Evolutionary conservation across 2,797 vertebrate species (phyloP).

Genomic region (Periophthalmus magnuspinnatus): DNA sequence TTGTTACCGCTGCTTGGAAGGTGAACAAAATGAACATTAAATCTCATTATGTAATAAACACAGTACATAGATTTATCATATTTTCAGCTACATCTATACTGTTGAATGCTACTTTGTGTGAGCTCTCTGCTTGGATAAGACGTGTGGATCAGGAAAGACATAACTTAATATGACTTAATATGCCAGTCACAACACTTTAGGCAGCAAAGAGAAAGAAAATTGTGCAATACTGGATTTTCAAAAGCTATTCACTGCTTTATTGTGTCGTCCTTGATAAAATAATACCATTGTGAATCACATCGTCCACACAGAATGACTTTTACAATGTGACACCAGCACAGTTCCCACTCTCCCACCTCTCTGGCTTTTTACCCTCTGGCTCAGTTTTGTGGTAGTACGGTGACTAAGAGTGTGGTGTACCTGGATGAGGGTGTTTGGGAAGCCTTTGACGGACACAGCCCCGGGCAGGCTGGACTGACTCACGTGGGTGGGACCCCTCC

Average conservation of each 20-base stretch:
- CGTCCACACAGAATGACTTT: conserved; percentile 41
- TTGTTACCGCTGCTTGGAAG: too few relatives aligned
- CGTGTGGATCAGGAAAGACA: too few relatives aligned
- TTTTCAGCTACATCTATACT: too few relatives aligned
- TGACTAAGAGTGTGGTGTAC: conserved; percentile 60
- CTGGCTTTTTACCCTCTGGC: conserved; percentile 19
- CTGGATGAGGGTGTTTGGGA: conserved; percentile 78
- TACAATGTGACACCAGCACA: conserved; percentile 15
- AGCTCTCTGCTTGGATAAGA: too few relatives aligned
- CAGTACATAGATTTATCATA: too few relatives aligned
- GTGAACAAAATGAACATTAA: too few relatives aligned
- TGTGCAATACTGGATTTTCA: background rate
- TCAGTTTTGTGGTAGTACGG: conserved; percentile 31
- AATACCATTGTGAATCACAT: background rate
- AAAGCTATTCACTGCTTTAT: background rate
- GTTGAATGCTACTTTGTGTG: too few relatives aligned
- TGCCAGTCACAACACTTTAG: background rate
- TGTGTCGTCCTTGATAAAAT: background rate
- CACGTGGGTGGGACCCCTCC: conserved; percentile 62
- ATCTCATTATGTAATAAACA: too few relatives aligned
- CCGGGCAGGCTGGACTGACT: conserved; percentile 66
- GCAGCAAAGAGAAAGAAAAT: background rate
- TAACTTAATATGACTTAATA: too few relatives aligned
- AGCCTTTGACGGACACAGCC: conserved; percentile 72
- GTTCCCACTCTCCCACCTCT: conserved; percentile 15